phyloP scores from a whole-genome alignment of 2,113 vertebrate genomes.

The Rattus rattus region DNA sequence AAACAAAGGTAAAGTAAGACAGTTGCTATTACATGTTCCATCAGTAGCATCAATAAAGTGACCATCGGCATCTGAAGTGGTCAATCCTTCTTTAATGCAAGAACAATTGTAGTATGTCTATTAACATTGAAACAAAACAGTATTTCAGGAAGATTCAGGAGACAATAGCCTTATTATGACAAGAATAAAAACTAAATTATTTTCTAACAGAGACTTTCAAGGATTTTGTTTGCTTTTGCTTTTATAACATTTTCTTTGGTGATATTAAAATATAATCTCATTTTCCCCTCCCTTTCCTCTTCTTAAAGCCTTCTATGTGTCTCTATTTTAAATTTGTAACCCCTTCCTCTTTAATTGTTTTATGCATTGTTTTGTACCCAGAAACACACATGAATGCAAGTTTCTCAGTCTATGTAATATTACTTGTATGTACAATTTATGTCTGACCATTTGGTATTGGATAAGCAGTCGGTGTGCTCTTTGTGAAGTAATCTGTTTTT shows the following conservation, averaged over 20 bases:
- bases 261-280: background rate
- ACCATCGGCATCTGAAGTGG: background rate
- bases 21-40: conserved; percentile 85
- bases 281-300: too few species aligned
- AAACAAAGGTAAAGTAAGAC: conserved; percentile 85
- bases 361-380: too few species aligned
- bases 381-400: too few species aligned
- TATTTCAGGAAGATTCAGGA: conserved; percentile 38
- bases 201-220: background rate
- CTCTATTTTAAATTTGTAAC: too few species aligned
- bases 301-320: background rate
- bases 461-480: background rate
- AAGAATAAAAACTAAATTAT: background rate
- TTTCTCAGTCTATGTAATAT: background rate
- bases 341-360: too few species aligned
- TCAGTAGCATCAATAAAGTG: conserved; percentile 73
- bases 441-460: background rate
- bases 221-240: background rate
- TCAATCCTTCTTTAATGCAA: conserved; percentile 81
- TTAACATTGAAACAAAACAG: conserved; percentile 56
- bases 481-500: background rate
- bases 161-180: background rate
- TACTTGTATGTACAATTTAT: background rate
- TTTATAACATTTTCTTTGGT: background rate
- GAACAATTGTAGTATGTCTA: conserved; percentile 87